These are phyloP conservation scores for Ptychobarbus kaznakovi DNA, from an alignment of 2,797 vertebrate genomes.

Conservation along the genomic window DNA sequence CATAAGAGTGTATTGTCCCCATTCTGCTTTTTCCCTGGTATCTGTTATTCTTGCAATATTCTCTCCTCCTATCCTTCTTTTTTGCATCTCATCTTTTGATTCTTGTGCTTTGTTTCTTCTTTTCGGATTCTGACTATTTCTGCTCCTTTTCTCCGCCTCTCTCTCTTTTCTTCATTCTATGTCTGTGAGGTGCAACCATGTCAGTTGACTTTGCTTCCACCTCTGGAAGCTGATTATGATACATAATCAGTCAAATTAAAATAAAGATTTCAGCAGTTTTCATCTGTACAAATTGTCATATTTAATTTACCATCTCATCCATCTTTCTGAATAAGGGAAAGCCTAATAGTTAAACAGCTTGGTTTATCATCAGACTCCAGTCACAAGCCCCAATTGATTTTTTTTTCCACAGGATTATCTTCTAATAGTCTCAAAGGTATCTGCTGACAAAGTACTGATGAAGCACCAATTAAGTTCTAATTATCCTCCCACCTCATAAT, in stretches of 20 bases:
- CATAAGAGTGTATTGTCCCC: not conserved
- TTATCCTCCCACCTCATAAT: not conserved
- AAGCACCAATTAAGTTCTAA: conserved; percentile 16
- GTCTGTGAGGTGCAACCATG: not conserved
- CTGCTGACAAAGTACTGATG: not conserved
- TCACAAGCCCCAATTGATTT: not conserved
- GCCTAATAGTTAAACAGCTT: not conserved
- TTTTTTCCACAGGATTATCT: not conserved
- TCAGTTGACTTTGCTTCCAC: not conserved
- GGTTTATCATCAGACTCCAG: not conserved
- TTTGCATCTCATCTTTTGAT: not conserved
- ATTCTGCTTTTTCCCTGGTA: not conserved
- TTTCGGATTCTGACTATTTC: not conserved
- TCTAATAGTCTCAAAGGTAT: conserved; percentile 20
- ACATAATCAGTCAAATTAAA: conserved; percentile 3
- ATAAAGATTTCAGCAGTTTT: not conserved
- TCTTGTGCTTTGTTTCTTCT: not conserved
- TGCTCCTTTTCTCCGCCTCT: not conserved
- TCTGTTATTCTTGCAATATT: not conserved
- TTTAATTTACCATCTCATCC: conserved; percentile 28
- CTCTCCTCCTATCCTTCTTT: not conserved
- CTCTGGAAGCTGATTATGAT: not conserved
- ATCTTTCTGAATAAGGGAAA: not conserved
- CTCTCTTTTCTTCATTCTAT: not conserved
- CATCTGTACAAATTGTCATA: not conserved